phyloP scores from a whole-genome alignment of 1,140 invertebrate species.

The Elymnias hypermnestra region DNA sequence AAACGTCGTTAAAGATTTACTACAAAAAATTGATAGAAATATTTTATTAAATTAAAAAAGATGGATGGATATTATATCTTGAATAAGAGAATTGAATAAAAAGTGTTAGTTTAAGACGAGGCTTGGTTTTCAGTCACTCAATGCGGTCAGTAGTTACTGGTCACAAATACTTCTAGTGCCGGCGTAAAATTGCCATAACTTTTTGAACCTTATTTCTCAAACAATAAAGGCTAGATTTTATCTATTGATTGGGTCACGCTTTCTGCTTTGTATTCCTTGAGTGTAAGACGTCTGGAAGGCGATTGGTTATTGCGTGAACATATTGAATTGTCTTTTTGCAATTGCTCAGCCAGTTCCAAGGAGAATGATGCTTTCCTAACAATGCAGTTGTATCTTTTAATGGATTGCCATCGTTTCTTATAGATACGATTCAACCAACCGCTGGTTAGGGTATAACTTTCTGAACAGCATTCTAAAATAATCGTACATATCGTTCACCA shows the following conservation, averaged over 20 bases:
- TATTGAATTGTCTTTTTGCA: constrained; percentile 16
- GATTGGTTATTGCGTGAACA: constrained; percentile 26
- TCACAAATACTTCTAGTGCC: constrained; percentile 11
- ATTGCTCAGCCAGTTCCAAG: constrained; percentile 9
- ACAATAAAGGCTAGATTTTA: constrained; percentile 17
- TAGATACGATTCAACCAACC: background rate
- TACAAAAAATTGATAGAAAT: no score
- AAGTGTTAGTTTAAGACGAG: no score
- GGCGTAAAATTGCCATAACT: background rate
- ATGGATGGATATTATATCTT: no score
- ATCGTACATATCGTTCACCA: background rate
- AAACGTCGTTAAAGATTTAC: no score
- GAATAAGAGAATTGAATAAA: no score
- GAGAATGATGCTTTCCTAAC: constrained; percentile 20
- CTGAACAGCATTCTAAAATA: background rate
- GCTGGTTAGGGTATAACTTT: background rate
- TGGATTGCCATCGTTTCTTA: constrained; percentile 11
- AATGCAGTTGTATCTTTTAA: constrained; percentile 13
- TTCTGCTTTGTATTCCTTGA: constrained; percentile 22
- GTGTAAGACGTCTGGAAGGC: constrained; percentile 16
- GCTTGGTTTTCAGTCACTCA: no score
- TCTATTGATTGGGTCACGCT: constrained; percentile 8
- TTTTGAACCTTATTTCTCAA: constrained; percentile 14
- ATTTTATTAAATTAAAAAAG: no score
- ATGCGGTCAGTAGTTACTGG: constrained; percentile 31